Evolutionary conservation across 2,113 vertebrate genomes (phyloP), one percentile per base, ranked within the genome.

Genomic region (Anoura caudifer): DNA sequence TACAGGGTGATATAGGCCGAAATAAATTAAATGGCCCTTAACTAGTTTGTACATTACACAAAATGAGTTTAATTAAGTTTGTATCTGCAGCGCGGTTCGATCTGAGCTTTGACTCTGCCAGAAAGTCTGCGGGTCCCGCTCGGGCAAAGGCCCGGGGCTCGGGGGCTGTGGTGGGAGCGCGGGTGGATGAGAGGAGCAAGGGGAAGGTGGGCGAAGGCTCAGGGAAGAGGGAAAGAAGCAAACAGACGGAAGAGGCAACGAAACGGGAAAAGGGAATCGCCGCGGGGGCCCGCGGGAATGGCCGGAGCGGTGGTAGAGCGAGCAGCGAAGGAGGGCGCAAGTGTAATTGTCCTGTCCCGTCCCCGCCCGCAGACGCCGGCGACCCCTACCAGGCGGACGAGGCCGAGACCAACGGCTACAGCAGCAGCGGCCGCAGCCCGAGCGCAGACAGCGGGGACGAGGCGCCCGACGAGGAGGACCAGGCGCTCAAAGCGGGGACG

Each of bases 41-140:
- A 98, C 98, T 98, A 97, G 97, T 98, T 98, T 98, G 97, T 97
- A 98, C 98, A 95, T 98, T 96, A 96, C 97, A 97, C 97, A 87
- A 97, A 98, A 98, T 95, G 97, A 98, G 98, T 98, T 98, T 98
- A 98, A 98, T 98, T 98, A 98, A 98, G 98, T 98, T 98, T 97
- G 97, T 83, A 98, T 98, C 98, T 98, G 98, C 96, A 97, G 97
- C 80, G 72, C 85, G 95, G 94, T 98, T 98, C 98, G 97, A 98
- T 98, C 96, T 47, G 75, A 94, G 97, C 91, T 93, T 97, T 97
- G 95, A 89, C 94, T 94, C 86, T 85, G 26, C 93, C 54, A 87
- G 88, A 65, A 96, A 90, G 94, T 69, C 59, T 1, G n/a, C 85
- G 11, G 10, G 65, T 41, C 72, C 90, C 0, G 98, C n/a, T 98